phyloP scores from a whole-genome alignment of 2,797 vertebrate genomes.

The Catamblyrhynchus diadema region DNA sequence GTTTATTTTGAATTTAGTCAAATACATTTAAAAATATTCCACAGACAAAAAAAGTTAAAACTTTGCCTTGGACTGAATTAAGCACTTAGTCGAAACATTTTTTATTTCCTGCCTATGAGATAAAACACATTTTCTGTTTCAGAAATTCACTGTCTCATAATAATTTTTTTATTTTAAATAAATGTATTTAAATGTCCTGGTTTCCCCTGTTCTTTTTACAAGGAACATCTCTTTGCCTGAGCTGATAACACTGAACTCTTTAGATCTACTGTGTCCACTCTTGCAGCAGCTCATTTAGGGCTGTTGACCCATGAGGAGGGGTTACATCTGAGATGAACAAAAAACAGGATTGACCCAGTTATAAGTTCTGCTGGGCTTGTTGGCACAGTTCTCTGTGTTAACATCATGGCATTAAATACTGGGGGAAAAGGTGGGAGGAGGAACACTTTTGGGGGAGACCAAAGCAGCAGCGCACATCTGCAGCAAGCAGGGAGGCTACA shows the following conservation, averaged over 20 bases:
- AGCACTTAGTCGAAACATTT: not conserved
- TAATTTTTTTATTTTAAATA: not conserved
- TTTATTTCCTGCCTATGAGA: not conserved
- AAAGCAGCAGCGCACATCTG: not conserved
- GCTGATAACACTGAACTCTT: not conserved
- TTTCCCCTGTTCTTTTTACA: not conserved
- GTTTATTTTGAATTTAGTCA: not conserved
- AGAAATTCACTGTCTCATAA: not conserved
- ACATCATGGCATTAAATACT: not conserved
- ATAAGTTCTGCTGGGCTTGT: not conserved
- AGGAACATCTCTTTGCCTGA: not conserved
- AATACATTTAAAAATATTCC: not conserved
- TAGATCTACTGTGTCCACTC: accelerated
- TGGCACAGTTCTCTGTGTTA: not conserved
- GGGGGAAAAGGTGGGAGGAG: not conserved
- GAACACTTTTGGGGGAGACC: accelerated
- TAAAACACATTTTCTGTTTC: not conserved
- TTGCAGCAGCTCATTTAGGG: not conserved
- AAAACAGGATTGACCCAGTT: not conserved
- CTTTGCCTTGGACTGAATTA: not conserved
- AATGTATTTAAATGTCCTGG: not conserved
- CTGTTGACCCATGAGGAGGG: not conserved
- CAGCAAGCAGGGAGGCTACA: not conserved
- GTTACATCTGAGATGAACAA: accelerated
- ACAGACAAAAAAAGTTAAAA: not conserved